Base-by-base conservation (phyloP, 2,888 invertebrate genomes). In the Geotrupes spiniger region DNA sequence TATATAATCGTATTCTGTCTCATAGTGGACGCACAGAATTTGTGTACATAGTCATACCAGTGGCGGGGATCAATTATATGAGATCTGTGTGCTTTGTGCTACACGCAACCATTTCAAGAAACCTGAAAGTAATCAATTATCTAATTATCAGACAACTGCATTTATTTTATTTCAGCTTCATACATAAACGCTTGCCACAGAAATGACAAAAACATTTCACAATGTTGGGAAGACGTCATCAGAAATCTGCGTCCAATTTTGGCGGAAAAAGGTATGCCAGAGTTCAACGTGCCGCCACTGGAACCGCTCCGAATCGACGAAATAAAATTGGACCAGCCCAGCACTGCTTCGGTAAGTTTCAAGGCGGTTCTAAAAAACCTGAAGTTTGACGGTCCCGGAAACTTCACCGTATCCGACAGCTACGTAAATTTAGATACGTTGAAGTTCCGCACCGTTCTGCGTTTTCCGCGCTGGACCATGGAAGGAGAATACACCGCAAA, bases 261-360 rank as follows among this genome's bases (percentile, higher is more conserved):
- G 14, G 56, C 56, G 21, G 21, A 21, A 21, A 65, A 62, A 49
- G 70, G 69, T 2, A 57, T 68, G 17, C 66, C 67, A 4, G 65
- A 65, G 48, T 50, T 72, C 53, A 58, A 58, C 36, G 42, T 71
- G 2, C 64, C 65, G 2, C 36, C 63, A 5, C 54, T 70, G 14
- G 69, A 70, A 3, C 69, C 69, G 10, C 52, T 66, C 43, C 17
- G 52, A 21, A 49, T 63, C 42, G 54, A 61, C 11, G 42, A 65
- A 58, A 47, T 68, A 11, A 52, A 51, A 10, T 40, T 67, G 28
- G 56, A 62, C 42, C 64, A 65, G 42, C 33, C 33, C 11, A 59
- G 40, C 12, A 42, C 60, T 3, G 29, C 49, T 5, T 56, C 62
- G 2, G 31, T 65, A 1, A 63, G 64, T 42, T 59, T 67, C 36